Evolutionary conservation across 1,140 invertebrate genomes (phyloP).

Genomic region (Scaptomyza graminum): DNA sequence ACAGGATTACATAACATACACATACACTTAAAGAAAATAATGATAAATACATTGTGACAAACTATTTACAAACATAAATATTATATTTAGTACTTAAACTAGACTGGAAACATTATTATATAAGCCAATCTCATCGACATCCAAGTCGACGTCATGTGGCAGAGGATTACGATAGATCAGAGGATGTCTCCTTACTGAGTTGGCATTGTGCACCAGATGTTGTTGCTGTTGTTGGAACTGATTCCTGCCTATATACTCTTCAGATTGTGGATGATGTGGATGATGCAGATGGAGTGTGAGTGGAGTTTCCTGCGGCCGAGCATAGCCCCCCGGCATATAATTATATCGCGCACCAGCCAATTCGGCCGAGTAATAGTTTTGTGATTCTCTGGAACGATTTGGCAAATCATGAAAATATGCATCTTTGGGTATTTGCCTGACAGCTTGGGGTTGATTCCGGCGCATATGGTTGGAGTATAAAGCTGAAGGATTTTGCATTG

Average conservation of each 20-base stretch:
- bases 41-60: conserved; percentile 64
- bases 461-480: conserved; percentile 44
- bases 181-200: conserved; percentile 13
- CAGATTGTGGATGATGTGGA: background rate
- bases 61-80: conserved; percentile 58
- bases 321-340: background rate
- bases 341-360: conserved; percentile 32
- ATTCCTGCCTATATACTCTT: conserved; percentile 6
- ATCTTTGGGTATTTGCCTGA: conserved; percentile 85
- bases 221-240: conserved; percentile 1
- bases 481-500: conserved; percentile 40
- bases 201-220: conserved; percentile 12
- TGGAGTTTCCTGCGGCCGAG: background rate
- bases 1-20: conserved; percentile 24
- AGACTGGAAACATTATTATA: conserved; percentile 72
- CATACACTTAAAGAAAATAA: conserved; percentile 33
- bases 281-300: conserved; percentile 3
- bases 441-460: conserved; percentile 18
- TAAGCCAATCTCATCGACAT: conserved; percentile 60
- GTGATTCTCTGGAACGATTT: conserved; percentile 66
- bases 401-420: conserved; percentile 86
- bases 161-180: conserved; percentile 20
- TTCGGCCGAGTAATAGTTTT: conserved; percentile 33
- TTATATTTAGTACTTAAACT: conserved; percentile 55
- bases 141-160: conserved; percentile 36